A percentile compares a stretch with the other conserved stretches of the same genome.
Evolutionary conservation across 2,797 vertebrate species (phyloP).

Genomic region (Syngnathus rostellatus): DNA sequence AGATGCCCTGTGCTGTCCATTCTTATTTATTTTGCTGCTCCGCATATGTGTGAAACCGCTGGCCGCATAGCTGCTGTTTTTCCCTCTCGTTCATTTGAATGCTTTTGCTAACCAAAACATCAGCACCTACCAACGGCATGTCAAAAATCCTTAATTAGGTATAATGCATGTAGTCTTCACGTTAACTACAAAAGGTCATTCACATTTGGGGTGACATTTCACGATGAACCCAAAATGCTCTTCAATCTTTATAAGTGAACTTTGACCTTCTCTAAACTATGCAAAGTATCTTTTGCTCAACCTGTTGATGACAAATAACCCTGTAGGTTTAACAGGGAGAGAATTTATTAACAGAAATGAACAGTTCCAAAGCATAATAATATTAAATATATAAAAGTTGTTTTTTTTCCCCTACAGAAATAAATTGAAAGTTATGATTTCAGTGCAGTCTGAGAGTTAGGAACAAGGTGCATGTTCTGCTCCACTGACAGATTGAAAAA

Average conservation of each 20-base stretch:
- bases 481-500: background rate
- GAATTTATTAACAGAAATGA: too few relatives aligned
- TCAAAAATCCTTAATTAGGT: conserved; percentile 7
- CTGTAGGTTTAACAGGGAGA: too few relatives aligned
- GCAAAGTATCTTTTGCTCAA: too few relatives aligned
- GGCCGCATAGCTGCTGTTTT: conserved; percentile 9
- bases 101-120: too few relatives aligned
- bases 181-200: background rate
- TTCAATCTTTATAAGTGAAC: too few relatives aligned
- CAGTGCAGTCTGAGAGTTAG: background rate
- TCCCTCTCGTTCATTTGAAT: too few relatives aligned
- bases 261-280: too few relatives aligned
- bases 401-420: too few relatives aligned
- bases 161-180: background rate
- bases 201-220: background rate
- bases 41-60: conserved; percentile 37
- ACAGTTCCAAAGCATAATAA: too few relatives aligned
- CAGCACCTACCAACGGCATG: background rate
- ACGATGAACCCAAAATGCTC: background rate
- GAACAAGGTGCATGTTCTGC: background rate
- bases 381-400: too few relatives aligned
- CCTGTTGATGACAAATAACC: too few relatives aligned
- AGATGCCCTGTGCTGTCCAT: conserved; percentile 54
- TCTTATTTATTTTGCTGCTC: conserved; percentile 49
- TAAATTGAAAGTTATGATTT: background rate